Evolutionary conservation across 2,888 invertebrate species (phyloP).

Genomic region (Eristalis arbustorum): DNA sequence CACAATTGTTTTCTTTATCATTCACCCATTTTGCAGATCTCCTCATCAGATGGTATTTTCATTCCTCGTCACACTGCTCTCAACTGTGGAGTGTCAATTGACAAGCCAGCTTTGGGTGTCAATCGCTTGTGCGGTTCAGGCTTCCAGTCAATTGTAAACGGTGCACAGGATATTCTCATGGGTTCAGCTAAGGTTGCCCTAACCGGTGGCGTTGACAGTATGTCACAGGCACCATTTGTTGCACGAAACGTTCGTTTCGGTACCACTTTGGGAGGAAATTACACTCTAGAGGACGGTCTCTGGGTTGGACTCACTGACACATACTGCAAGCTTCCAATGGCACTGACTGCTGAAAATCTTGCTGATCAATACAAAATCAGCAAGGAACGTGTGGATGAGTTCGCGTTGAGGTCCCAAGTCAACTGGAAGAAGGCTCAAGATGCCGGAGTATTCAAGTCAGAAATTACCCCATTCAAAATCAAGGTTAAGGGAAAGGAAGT

Average conservation of each 20-base stretch:
- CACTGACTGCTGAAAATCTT: slow-evolving; percentile 95
- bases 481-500: slow-evolving; percentile 91
- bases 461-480: slow-evolving; percentile 92
- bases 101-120: slow-evolving; percentile 91
- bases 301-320: slow-evolving; percentile 95
- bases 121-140: slow-evolving; percentile 98
- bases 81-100: slow-evolving; percentile 90
- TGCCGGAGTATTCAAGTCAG: slow-evolving; percentile 92
- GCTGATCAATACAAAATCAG: slow-evolving; percentile 91
- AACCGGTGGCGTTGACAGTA: slow-evolving; percentile 96
- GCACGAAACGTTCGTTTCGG: slow-evolving; percentile 94
- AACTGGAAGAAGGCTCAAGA: slow-evolving; percentile 94
- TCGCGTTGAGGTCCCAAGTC: slow-evolving; percentile 91
- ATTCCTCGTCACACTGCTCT: slow-evolving; percentile 94
- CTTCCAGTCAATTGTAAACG: slow-evolving; percentile 96
- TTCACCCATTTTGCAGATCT: slow-evolving; percentile 80
- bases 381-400: slow-evolving; percentile 91
- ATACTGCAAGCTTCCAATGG: slow-evolving; percentile 96
- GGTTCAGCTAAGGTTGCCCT: slow-evolving; percentile 93
- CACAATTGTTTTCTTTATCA: slow-evolving; percentile 63
- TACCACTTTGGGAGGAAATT: slow-evolving; percentile 88
- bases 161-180: slow-evolving; percentile 93
- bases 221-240: slow-evolving; percentile 95
- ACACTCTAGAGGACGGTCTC: slow-evolving; percentile 91
- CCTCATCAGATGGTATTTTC: slow-evolving; percentile 91